phyloP scores from a whole-genome alignment of 2,113 vertebrate genomes.

The Anthoscopus minutus region DNA sequence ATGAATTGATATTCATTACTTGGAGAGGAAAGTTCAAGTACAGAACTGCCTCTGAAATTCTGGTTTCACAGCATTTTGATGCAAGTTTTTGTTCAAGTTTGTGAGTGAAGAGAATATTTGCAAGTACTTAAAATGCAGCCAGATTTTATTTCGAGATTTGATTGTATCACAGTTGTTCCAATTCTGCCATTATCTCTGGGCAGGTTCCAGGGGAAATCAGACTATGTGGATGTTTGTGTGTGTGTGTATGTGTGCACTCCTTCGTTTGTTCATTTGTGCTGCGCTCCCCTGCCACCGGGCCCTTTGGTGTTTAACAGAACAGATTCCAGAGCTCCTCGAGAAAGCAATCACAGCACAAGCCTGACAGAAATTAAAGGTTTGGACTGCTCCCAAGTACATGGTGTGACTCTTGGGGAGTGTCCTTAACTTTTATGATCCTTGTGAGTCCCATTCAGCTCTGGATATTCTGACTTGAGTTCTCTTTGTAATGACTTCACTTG shows the following conservation, averaged over 20 bases:
- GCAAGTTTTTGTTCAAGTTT: neutral
- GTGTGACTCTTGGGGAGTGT: neutral
- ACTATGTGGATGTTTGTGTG: fast-evolving
- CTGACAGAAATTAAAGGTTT: neutral
- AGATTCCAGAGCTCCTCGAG: neutral
- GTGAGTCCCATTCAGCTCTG: neutral
- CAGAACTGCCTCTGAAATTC: neutral
- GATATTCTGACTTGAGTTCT: neutral
- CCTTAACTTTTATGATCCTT: fast-evolving
- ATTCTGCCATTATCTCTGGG: neutral
- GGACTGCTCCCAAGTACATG: too few species aligned
- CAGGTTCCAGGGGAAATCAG: neutral
- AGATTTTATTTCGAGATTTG: neutral
- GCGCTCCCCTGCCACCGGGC: neutral
- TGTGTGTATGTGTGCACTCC: neutral
- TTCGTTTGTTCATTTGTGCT: neutral
- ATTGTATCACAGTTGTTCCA: neutral
- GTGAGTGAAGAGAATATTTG: neutral
- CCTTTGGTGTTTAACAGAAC: neutral
- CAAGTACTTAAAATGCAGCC: neutral
- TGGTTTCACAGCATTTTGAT: neutral
- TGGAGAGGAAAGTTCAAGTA: neutral
- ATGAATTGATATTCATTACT: neutral
- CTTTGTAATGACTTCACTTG: neutral
- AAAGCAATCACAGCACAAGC: neutral